phyloP scores from a whole-genome alignment of 2,888 invertebrate species.

The Machimus atricapillus region DNA sequence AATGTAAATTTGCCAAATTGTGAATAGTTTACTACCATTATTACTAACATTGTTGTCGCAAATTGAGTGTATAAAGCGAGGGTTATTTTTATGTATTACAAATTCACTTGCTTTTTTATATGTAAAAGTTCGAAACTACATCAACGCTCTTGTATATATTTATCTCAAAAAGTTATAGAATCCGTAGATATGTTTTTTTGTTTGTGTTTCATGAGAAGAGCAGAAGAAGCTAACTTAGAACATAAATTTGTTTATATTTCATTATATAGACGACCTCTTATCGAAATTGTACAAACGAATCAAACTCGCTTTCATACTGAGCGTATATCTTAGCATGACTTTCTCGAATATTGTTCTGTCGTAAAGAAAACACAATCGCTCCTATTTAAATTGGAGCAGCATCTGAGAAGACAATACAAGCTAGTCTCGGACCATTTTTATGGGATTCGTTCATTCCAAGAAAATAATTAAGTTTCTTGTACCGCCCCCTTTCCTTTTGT shows the following conservation, averaged over 20 bases:
- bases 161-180: neutral
- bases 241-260: neutral
- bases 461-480: slow-evolving; percentile 21
- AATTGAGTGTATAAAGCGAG: too few species aligned
- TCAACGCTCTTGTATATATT: too few species aligned
- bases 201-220: neutral
- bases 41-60: too few species aligned
- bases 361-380: neutral
- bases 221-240: neutral
- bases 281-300: neutral
- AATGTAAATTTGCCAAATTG: too few species aligned
- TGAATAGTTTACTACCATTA: too few species aligned
- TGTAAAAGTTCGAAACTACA: too few species aligned
- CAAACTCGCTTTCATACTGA: neutral
- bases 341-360: neutral
- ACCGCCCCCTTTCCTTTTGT: neutral
- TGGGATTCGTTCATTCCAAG: neutral
- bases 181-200: neutral
- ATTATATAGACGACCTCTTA: neutral
- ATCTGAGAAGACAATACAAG: neutral
- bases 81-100: too few species aligned
- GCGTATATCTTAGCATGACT: neutral
- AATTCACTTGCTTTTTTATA: too few species aligned
- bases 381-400: neutral
- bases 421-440: neutral